A percentile compares a stretch with the other conserved stretches of the same genome.
Conservation (phyloP, 64 coral and sea anemone species). For the Actinia equina region DNA sequence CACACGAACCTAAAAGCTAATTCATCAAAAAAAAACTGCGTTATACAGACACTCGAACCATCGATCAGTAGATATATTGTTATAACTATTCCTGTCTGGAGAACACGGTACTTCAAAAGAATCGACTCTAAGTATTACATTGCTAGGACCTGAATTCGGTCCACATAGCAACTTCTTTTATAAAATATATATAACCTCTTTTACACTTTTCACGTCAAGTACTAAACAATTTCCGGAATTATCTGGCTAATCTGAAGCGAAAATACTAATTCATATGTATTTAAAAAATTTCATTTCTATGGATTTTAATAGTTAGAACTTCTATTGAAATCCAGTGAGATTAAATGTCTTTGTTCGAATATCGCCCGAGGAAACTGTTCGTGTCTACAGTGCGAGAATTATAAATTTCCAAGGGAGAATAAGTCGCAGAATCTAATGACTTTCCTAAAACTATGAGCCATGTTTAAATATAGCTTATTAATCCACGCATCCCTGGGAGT, state of each 20-base stretch:
- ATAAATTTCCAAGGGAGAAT: not conserved
- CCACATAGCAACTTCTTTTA: not conserved
- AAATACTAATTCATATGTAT: not conserved
- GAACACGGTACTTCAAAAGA: conserved; percentile 3
- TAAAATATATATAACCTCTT: not conserved
- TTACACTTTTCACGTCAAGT: not conserved
- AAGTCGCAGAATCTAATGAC: not conserved
- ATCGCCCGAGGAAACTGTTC: not conserved
- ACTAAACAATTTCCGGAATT: not conserved
- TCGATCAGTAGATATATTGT: not conserved
- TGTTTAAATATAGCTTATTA: not conserved
- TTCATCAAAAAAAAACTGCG: not conserved
- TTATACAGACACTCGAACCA: not conserved
- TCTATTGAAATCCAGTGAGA: not conserved
- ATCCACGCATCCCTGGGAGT: not conserved
- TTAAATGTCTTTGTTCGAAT: not conserved
- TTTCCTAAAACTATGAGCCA: not conserved
- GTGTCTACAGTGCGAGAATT: not conserved
- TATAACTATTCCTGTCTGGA: not conserved
- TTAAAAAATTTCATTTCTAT: not conserved
- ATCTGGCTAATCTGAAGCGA: not conserved
- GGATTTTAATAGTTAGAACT: not conserved
- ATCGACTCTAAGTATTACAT: not conserved
- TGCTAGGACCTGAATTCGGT: not conserved
- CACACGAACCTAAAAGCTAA: not conserved